phyloP scores from a whole-genome alignment of 92 coral and sea anemone species.

The Heteractis magnifica region DNA sequence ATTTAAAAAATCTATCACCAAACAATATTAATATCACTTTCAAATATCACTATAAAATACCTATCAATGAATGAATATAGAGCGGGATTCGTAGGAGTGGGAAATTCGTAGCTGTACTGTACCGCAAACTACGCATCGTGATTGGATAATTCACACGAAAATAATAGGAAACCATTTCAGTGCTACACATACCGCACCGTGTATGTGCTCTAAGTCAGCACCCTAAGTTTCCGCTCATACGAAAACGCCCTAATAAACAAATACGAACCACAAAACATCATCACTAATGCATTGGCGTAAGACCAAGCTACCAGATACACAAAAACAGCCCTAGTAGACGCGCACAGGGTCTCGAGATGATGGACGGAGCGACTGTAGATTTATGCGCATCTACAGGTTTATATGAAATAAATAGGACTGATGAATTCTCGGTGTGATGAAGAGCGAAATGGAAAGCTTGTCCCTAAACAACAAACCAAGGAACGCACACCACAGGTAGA shows the following conservation, averaged over 20 bases:
- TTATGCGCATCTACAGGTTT: not conserved
- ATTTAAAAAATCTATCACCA: not conserved
- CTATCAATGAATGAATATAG: not conserved
- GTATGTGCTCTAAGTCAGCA: too few relatives aligned
- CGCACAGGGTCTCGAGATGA: not conserved
- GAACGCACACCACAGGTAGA: not conserved
- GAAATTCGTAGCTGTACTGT: not conserved
- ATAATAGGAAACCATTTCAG: too few relatives aligned
- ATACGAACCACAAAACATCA: not conserved
- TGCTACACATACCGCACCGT: too few relatives aligned
- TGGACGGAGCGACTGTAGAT: not conserved
- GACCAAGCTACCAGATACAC: not conserved
- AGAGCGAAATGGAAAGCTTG: not conserved
- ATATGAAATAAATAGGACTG: not conserved
- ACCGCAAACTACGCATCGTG: too few relatives aligned
- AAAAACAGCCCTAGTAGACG: not conserved
- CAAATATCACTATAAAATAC: not conserved
- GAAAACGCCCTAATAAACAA: not conserved
- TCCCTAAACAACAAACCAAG: not conserved
- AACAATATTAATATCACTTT: not conserved
- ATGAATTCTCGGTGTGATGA: not conserved
- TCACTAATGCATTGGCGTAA: not conserved
- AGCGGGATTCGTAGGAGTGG: too few relatives aligned
- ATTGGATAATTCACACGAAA: too few relatives aligned
- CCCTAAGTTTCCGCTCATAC: too few relatives aligned